Conservation (phyloP, 1,140 invertebrate genomes). For the Liolophura sinensis region DNA sequence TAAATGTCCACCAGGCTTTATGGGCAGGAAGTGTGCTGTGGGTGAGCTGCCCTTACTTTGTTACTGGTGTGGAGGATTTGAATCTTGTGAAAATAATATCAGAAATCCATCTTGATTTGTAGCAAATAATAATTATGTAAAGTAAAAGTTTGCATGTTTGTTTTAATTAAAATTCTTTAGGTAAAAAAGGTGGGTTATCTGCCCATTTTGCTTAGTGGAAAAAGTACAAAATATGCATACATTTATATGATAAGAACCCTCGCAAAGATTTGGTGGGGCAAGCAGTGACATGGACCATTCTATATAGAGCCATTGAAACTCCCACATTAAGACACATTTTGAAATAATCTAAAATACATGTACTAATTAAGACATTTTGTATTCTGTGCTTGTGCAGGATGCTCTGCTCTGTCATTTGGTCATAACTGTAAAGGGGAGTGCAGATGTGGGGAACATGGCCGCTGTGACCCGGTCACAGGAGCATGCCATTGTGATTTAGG, state of each 20-base stretch:
- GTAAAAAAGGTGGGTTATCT: background rate
- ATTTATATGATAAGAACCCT: too few relatives aligned
- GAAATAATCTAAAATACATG: too few relatives aligned
- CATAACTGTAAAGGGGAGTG: conserved; percentile 73
- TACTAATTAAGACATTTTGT: too few relatives aligned
- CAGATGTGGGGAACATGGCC: conserved; percentile 76
- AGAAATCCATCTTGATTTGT: conserved; percentile 69
- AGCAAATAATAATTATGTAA: conserved; percentile 17
- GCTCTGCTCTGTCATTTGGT: conserved; percentile 54
- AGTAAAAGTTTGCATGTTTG: background rate
- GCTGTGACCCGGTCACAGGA: conserved; percentile 78
- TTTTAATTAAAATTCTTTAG: background rate
- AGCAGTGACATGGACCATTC: too few relatives aligned
- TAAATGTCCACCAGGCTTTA: conserved; percentile 81
- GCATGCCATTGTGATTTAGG: conserved; percentile 78
- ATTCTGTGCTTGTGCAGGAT: too few relatives aligned
- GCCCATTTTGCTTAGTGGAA: too few relatives aligned
- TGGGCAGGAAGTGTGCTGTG: conserved; percentile 70
- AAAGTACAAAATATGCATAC: too few relatives aligned
- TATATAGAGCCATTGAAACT: too few relatives aligned
- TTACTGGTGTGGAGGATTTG: conserved; percentile 76
- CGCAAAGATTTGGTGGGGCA: too few relatives aligned
- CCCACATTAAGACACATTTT: too few relatives aligned
- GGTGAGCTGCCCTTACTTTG: conserved; percentile 71
- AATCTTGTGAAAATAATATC: conserved; percentile 81